Evolutionary conservation across 2,888 invertebrate genomes (phyloP), one percentile per base, ranked within the genome.

Genomic region (Amiota mariae): DNA sequence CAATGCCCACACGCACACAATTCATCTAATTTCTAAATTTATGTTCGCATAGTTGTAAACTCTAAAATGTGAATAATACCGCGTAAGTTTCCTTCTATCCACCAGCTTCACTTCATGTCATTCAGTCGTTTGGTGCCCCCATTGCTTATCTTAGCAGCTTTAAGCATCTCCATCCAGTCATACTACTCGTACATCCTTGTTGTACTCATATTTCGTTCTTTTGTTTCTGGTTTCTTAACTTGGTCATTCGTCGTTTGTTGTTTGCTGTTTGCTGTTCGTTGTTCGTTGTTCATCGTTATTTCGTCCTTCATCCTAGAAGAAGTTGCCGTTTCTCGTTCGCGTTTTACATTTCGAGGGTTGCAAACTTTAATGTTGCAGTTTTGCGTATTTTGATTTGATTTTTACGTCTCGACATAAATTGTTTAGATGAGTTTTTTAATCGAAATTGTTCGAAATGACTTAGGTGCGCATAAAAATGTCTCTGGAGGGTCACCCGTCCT

Each of bases 401-500:
- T 87, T 87, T 87, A 87, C 85, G 86, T 81, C 82, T 77, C 79
- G 82, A 81, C 87, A 88, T 87, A 87, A 87, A 87, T 88, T 87
- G 88, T 87, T 87, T 87, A 87, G 87, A 87, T 88, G 87, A 87
- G 87, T 87, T 87, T 87, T 85, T 86, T 85, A 84, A 84, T 84
- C 84, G 84, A 84, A 84, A 84, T 85, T 84, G 84, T 84, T 85
- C 80, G 82, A 79, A 84, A 84, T 84, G 85, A 84, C 85, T 84
- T 84, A 85, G 84, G 84, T 85, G 82, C 78, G 85, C 84, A 84
- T 85, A 84, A 84, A 85, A 85, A 81, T 85, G 82, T 84, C 85
- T 80, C 79, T 80, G 47, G 24, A 63, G 47, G 36, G 59, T 56
- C 61, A 13, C 10, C 59, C 75, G 74, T 76, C 71, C 51, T 12